Evolutionary conservation across 1,140 invertebrate species (phyloP), one percentile per base, ranked within the genome.

Genomic region (Zaprionus lachaisei): DNA sequence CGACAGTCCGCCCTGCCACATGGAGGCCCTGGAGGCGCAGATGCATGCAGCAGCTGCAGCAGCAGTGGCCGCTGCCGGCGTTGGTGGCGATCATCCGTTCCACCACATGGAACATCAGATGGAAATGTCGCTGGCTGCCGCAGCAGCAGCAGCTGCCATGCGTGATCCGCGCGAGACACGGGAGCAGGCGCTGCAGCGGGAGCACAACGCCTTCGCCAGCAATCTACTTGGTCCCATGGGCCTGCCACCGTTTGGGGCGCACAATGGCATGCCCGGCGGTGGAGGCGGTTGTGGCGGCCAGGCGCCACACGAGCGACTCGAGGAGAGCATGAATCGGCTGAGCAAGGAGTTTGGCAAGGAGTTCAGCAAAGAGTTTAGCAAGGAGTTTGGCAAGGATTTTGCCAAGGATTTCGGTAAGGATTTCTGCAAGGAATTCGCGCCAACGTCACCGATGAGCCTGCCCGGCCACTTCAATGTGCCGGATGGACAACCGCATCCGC

Each of bases 271-370:
- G 7, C 68, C 67, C 38, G 77, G 49, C 34, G 79, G 49, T 5
- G 28, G 41, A 44, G 83, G 83, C 12, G 83, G 83, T 11, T 72
- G 83, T 57, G 38, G 75, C 12, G 83, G 83, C 1, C 93, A 77
- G 78, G 93, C 65, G 92, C 95, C 74, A 93, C 95, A 93, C 94
- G 95, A 89, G 93, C 93, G 86, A 82, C 93, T 92, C 83, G 92
- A 92, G 60, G 92, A 95, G 70, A 92, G 92, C 77, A 90, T 94
- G 85, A 89, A 94, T 57, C 93, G 91, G 22, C 70, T 94, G 72
- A 94, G 93, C 56, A 80, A 80, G 61, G 78, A 80, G 71, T 80
- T 79, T 1, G 64, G 73, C 61, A 80, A 80, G 61, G 78, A 80
- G 66, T 80, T 79, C 6, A 61, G 73, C 72, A 78, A 78, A 56